These are phyloP conservation scores for Merodon equestris DNA, from an alignment of 2,888 invertebrate species.

Conservation along the genomic window DNA sequence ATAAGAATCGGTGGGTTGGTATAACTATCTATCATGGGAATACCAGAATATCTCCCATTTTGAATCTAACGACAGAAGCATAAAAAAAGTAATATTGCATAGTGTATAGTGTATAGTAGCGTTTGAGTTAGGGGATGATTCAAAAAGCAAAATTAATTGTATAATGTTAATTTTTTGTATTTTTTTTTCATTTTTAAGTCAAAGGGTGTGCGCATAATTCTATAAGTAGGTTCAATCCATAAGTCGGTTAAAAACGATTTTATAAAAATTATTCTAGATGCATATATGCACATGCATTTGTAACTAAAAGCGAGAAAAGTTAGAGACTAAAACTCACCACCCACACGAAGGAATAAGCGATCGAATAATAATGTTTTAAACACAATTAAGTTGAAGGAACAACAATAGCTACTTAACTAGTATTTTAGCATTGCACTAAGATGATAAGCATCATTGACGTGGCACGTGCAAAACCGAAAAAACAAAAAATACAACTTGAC, in stretches of 20 bases:
- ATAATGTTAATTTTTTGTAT: too few species aligned
- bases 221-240: too few species aligned
- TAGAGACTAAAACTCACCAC: too few species aligned
- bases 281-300: too few species aligned
- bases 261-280: too few species aligned
- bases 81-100: slow-evolving; percentile 50
- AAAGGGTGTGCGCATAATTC: too few species aligned
- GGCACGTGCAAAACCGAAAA: slow-evolving; percentile 6
- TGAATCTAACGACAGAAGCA: slow-evolving; percentile 37
- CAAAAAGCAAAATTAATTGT: slow-evolving; percentile 27
- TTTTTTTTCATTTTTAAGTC: slow-evolving; percentile 14
- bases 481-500: too few species aligned
- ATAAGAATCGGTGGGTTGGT: slow-evolving; percentile 37
- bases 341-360: too few species aligned
- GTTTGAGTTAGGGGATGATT: slow-evolving; percentile 50
- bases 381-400: slow-evolving; percentile 21
- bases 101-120: slow-evolving; percentile 14
- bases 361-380: too few species aligned
- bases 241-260: too few species aligned
- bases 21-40: slow-evolving; percentile 64
- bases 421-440: slow-evolving; percentile 62
- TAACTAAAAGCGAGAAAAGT: too few species aligned
- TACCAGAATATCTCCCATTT: slow-evolving; percentile 52
- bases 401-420: slow-evolving; percentile 59
- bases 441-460: slow-evolving; percentile 50